These are phyloP conservation scores for Metellina segmentata DNA, from an alignment of 2,888 invertebrate species.

Conservation along the genomic window DNA sequence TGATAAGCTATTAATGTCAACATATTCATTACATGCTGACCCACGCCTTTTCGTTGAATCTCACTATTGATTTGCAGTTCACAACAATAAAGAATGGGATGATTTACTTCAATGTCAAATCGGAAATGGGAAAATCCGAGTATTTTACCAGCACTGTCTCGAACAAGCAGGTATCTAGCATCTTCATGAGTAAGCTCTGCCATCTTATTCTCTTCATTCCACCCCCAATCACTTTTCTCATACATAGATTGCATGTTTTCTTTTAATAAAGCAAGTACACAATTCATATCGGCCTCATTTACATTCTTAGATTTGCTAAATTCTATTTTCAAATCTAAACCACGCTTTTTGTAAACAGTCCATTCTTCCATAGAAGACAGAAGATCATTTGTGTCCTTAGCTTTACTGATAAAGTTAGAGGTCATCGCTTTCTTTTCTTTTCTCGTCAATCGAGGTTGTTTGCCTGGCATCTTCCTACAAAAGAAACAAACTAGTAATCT, in stretches of 20 bases:
- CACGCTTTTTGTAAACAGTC: conserved; percentile 46
- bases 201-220: conserved; percentile 88
- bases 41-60: conserved; percentile 89
- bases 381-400: conserved; percentile 41
- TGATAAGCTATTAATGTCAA: conserved; percentile 88
- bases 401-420: conserved; percentile 17
- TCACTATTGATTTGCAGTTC: conserved; percentile 90
- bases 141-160: conserved; percentile 80
- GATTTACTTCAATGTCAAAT: conserved; percentile 83
- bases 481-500: conserved; percentile 3
- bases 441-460: conserved; percentile 49
- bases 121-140: conserved; percentile 79
- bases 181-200: conserved; percentile 88
- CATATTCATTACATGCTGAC: conserved; percentile 89
- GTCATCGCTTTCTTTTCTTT: conserved; percentile 63
- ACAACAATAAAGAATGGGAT: conserved; percentile 89
- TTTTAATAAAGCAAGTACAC: conserved; percentile 62
- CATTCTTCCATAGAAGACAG: conserved; percentile 27
- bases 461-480: conserved; percentile 64
- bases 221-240: conserved; percentile 85
- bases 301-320: conserved; percentile 14
- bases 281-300: background rate
- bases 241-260: conserved; percentile 78
- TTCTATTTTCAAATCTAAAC: conserved; percentile 59
- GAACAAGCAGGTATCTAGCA: conserved; percentile 88